Evolutionary conservation across 2,888 invertebrate species (phyloP).

Genomic region (Syritta pipiens): DNA sequence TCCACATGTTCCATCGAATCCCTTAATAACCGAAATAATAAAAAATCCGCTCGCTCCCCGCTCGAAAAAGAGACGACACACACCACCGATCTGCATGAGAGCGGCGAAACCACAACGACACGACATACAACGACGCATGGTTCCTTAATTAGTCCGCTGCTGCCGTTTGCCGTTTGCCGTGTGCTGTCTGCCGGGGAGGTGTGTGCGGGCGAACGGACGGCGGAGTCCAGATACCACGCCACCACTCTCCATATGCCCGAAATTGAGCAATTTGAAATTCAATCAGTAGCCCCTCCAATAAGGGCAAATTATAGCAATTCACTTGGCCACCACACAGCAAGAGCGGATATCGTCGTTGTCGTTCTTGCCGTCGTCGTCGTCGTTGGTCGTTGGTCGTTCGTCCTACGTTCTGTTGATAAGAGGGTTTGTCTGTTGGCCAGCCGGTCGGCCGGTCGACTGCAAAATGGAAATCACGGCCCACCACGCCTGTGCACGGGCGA

Average conservation of each 20-base stretch:
- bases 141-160: constrained; percentile 68
- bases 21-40: constrained; percentile 58
- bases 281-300: constrained; percentile 78
- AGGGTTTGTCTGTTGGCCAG: constrained; percentile 63
- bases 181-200: neutral
- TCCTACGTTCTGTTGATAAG: constrained; percentile 65
- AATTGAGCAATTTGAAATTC: constrained; percentile 80
- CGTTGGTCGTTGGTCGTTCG: too few relatives aligned
- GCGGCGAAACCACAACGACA: constrained; percentile 59
- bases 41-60: constrained; percentile 46
- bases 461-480: constrained; percentile 67
- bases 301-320: constrained; percentile 79
- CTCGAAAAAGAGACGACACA: too few relatives aligned
- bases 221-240: constrained; percentile 53
- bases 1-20: constrained; percentile 57
- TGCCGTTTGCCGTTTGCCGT: constrained; percentile 31
- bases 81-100: constrained; percentile 16
- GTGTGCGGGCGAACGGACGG: neutral
- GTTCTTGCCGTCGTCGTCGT: neutral
- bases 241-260: constrained; percentile 70
- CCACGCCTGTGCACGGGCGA: constrained; percentile 56
- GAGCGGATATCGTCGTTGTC: constrained; percentile 46
- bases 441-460: constrained; percentile 54
- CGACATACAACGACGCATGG: constrained; percentile 63
- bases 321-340: constrained; percentile 71